Evolutionary conservation across 2,888 invertebrate genomes (phyloP).

Genomic region (Exephanes ischioxanthus): DNA sequence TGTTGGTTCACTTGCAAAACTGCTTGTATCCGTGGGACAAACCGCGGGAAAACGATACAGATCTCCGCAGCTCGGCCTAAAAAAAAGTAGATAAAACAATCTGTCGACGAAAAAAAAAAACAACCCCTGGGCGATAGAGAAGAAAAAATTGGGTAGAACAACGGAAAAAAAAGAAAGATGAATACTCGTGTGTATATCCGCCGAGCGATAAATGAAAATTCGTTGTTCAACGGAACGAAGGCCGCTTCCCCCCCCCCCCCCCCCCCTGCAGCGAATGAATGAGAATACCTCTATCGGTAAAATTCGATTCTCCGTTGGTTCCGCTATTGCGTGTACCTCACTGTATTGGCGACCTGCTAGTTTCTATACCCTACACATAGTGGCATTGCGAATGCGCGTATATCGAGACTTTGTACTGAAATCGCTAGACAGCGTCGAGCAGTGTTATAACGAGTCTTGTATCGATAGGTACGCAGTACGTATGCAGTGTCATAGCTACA

Average conservation of each 20-base stretch:
- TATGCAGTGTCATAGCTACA: background rate
- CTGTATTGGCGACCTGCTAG: background rate
- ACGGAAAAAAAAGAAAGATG: background rate
- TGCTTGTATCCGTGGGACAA: constrained; percentile 3
- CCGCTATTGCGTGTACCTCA: background rate
- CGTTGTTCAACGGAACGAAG: constrained; percentile 20
- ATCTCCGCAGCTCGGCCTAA: background rate
- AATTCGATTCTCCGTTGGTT: constrained; percentile 4
- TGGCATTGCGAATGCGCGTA: background rate
- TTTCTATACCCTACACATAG: background rate
- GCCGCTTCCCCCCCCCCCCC: background rate
- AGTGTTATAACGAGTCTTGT: constrained; percentile 41
- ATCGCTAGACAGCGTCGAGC: background rate
- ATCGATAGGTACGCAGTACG: constrained; percentile 17
- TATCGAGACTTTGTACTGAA: constrained; percentile 1
- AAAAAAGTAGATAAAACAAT: too few species aligned
- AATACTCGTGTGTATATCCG: background rate
- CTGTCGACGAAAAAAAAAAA: too few species aligned
- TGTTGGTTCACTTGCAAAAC: background rate
- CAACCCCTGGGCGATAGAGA: too few species aligned
- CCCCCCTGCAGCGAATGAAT: constrained; percentile 6
- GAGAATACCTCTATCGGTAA: constrained; percentile 5
- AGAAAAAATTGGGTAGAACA: background rate
- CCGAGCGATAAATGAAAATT: constrained; percentile 20
- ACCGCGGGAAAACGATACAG: background rate